Base-by-base conservation (phyloP, 2,113 vertebrate species). In the Octodon degus region DNA sequence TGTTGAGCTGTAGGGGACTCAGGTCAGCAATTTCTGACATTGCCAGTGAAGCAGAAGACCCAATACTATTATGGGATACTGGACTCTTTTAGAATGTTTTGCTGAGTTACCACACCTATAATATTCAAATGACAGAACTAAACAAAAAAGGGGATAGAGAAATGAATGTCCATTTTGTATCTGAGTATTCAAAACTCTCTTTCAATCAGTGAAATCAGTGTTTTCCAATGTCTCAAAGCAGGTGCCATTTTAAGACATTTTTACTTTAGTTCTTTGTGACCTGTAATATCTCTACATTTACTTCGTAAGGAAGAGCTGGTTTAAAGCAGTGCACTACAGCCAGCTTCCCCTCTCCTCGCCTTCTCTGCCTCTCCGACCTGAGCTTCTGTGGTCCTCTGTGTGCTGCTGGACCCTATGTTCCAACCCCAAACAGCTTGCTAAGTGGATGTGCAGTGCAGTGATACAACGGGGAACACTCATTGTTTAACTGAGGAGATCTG, bases 141-240 rank as follows among this genome's bases (percentile, higher is more conserved):
- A 43, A 43, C 3, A 4, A 43, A 43, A 43, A 5, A 43, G 43
- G 5, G 43, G 43, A 43, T 43, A 43, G 0, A 43, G 43, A 43
- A 43, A 43, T 43, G 43, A 43, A 43, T 43, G 43, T 5, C 43
- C 43, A 43, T 43, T 43, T 43, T 43, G 3, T 43, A 43, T 43
- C 43, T 43, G 43, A 5, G 43, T 43, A 43, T 43, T 43, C 53
- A 43, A 96, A 95, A 70, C 70, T 93, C 81, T 63, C 91, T 96
- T 96, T 96, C 97, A 97, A 92, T 97, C 89, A 90, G 60, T 86
- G 86, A 98, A 98, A 97, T 55, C 86, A 63, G 32, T 93, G n/a
- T 82, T 95, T 91, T 27, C 83, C 89, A 93, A 43, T 92, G 95
- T 92, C 95, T 90, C 84, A 97, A 94, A 98, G 96, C 68, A 22